Evolutionary conservation across 2,888 invertebrate genomes (phyloP), one percentile per base, ranked within the genome.

Genomic region (Lasioglossum leucozonium): DNA sequence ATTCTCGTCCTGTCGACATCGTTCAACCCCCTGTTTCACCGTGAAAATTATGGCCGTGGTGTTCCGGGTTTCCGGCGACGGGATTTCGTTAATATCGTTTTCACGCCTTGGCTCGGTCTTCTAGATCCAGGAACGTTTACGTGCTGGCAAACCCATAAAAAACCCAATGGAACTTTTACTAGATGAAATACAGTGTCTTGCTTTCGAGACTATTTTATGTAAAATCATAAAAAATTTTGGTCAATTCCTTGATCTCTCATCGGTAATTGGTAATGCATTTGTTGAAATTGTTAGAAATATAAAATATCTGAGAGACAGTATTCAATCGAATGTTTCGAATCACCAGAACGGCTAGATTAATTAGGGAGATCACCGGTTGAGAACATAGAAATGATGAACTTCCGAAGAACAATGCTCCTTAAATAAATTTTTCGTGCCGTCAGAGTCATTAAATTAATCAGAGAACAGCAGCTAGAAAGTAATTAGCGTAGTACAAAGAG

Each of bases 1-100:
- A 85, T 89, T 90, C 87, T 81, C 79, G 81, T 89, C 76, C 88
- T 81, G 86, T 89, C 90, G 79, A 82, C 88, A 75, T 82, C 79
- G 77, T 72, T 86, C 85, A 79, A 80, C 87, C 84, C 88, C 77
- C 69, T 77, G 84, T 80, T 88, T 86, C 85, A 69, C 65, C 47
- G 86, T 83, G 77, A 90, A 91, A 88, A 51, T 89, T 88, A 88
- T 73, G 88, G 72, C 83, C 67, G 62, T 58, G 82, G 67, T 62
- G 42, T 74, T 37, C 62, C 34, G 69, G 69, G 82, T 73, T 89
- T 89, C 89, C 84, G 88, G 76, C 58, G 72, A 77, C 65, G 73
- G 77, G 55, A 72, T 81, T 76, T 72, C 79, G 30, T 72, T 73
- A 16, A 81, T 81, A 77, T 80, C 80, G 37, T 72, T 81, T 78